Conservation (phyloP, 2,113 vertebrate genomes). For the Cebus imitator region DNA sequence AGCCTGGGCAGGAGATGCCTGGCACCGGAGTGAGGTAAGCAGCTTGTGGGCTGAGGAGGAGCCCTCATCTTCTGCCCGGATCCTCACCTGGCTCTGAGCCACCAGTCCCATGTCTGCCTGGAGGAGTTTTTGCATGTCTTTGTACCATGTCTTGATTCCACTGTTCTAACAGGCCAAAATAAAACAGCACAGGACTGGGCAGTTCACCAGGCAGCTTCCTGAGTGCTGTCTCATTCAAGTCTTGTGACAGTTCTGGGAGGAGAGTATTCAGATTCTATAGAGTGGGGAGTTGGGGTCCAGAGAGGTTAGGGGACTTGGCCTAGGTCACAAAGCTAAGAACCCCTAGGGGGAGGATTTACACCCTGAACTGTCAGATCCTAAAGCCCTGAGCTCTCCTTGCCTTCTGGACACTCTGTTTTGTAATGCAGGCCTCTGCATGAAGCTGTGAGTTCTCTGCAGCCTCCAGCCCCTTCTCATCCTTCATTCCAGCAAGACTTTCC, state of each 20-base stretch:
- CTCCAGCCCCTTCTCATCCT: background rate
- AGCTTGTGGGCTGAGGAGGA: background rate
- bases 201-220: slow-evolving; percentile 31
- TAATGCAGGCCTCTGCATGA: background rate
- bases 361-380: background rate
- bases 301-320: background rate
- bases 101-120: fast-evolving
- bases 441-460: background rate
- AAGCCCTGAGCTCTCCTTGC: background rate
- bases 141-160: background rate
- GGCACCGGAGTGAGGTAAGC: background rate
- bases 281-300: background rate
- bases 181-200: background rate
- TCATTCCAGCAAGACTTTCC: background rate
- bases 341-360: fast-evolving
- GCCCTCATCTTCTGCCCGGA: background rate
- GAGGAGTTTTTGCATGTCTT: slow-evolving; percentile 18
- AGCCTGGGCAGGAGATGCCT: background rate
- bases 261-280: background rate
- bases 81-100: background rate
- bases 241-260: background rate
- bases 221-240: background rate
- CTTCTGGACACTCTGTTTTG: background rate
- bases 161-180: background rate
- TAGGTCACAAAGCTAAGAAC: background rate